A percentile compares a stretch with the other conserved stretches of the same genome.
These are phyloP conservation scores for Sebastes umbrosus DNA, from an alignment of 2,797 vertebrate genomes.

Conservation along the genomic window DNA sequence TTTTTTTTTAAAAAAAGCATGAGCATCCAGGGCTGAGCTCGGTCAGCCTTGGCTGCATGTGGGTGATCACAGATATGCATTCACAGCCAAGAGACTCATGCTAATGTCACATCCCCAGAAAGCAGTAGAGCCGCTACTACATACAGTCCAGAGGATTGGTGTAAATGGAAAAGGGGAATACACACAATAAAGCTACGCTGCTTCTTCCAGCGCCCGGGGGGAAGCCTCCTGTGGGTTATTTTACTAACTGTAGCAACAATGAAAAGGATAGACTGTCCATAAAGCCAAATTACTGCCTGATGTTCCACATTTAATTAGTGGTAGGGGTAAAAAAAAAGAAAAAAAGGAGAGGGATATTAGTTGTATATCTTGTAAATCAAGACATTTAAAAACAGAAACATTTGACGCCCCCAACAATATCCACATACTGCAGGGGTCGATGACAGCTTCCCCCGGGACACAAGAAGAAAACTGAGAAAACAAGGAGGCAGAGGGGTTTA, in stretches of 20 bases:
- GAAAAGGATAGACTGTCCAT: background rate
- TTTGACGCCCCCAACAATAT: background rate
- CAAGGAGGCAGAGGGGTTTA: background rate
- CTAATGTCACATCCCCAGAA: slow-evolving; percentile 30
- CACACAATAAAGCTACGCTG: slow-evolving; percentile 3
- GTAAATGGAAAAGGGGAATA: background rate
- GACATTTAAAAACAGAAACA: background rate
- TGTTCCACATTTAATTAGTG: background rate
- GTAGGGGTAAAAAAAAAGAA: background rate
- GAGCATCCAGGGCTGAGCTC: slow-evolving; percentile 11
- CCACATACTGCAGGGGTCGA: background rate
- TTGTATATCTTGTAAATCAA: background rate
- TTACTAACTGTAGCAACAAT: background rate
- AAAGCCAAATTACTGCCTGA: background rate
- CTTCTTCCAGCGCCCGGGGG: slow-evolving; percentile 15
- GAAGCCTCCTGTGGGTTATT: background rate
- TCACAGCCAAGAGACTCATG: slow-evolving; percentile 20
- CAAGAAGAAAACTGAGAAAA: slow-evolving; percentile 1
- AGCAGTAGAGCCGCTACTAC: slow-evolving; percentile 10
- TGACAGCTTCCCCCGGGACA: slow-evolving; percentile 19
- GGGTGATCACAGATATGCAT: slow-evolving; percentile 42
- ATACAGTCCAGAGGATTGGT: slow-evolving; percentile 4
- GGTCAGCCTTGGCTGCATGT: slow-evolving; percentile 27
- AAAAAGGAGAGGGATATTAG: background rate
- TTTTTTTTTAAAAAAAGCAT: background rate